These are phyloP conservation scores for Drosophila kanekoi DNA, from an alignment of 2,888 invertebrate species.

Conservation along the genomic window DNA sequence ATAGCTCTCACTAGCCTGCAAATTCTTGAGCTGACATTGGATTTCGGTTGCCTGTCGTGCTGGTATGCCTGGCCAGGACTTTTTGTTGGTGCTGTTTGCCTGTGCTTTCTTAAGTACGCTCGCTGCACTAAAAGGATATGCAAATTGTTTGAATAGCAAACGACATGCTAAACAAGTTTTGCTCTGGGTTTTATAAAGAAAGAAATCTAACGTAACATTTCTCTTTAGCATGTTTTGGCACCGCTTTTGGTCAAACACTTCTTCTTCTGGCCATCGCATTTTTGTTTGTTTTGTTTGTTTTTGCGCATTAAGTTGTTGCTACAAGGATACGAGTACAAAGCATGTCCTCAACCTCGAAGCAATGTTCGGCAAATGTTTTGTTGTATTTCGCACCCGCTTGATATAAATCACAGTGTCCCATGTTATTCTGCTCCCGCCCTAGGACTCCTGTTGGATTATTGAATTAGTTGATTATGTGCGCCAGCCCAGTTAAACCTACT, in stretches of 20 bases:
- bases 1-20: slow-evolving; percentile 25
- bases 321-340: slow-evolving; percentile 46
- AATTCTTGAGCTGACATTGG: slow-evolving; percentile 82
- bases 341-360: slow-evolving; percentile 33
- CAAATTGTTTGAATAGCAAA: slow-evolving; percentile 79
- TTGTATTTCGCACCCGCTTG: slow-evolving; percentile 65
- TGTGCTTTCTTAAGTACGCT: slow-evolving; percentile 72
- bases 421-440: slow-evolving; percentile 42
- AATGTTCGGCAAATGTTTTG: slow-evolving; percentile 62
- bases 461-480: slow-evolving; percentile 75
- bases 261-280: slow-evolving; percentile 51
- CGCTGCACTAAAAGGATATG: slow-evolving; percentile 78
- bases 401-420: slow-evolving; percentile 76
- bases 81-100: slow-evolving; percentile 35
- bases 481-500: slow-evolving; percentile 6
- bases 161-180: slow-evolving; percentile 76
- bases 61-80: slow-evolving; percentile 59
- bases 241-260: slow-evolving; percentile 53
- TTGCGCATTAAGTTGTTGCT: slow-evolving; percentile 76
- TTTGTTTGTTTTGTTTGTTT: slow-evolving; percentile 62
- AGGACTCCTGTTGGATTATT: slow-evolving; percentile 64
- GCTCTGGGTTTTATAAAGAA: slow-evolving; percentile 36
- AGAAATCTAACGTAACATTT: slow-evolving; percentile 57
- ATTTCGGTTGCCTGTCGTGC: slow-evolving; percentile 75
- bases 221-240: slow-evolving; percentile 43